Percentiles rank a stretch among this genome's conserved stretches.
phyloP scores from a whole-genome alignment of 2,888 invertebrate genomes.

The Torymus tubicola region DNA sequence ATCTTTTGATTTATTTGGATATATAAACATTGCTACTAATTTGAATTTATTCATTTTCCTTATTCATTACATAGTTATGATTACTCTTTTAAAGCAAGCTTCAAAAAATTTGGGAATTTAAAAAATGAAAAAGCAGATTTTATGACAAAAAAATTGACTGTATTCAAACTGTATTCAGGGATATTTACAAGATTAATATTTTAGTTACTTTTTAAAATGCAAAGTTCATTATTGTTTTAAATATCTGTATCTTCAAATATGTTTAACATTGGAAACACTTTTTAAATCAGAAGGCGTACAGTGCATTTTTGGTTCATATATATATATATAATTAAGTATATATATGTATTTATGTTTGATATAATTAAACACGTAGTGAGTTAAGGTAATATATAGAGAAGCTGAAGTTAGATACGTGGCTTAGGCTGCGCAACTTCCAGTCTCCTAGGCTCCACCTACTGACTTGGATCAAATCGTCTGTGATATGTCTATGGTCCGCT shows the following conservation, averaged over 20 bases:
- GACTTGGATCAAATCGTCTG: constrained; percentile 77
- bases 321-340: constrained; percentile 63
- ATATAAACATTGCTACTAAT: constrained; percentile 38
- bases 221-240: constrained; percentile 21
- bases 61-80: constrained; percentile 20
- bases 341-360: constrained; percentile 69
- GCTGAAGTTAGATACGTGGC: constrained; percentile 77
- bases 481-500: constrained; percentile 73
- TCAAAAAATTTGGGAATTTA: constrained; percentile 48
- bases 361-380: constrained; percentile 75
- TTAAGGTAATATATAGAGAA: constrained; percentile 76
- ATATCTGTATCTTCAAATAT: constrained; percentile 8
- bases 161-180: constrained; percentile 7
- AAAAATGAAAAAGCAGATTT: constrained; percentile 19
- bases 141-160: constrained; percentile 14
- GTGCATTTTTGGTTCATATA: constrained; percentile 65
- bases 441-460: constrained; percentile 76
- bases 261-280: constrained; percentile 59
- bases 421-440: constrained; percentile 75
- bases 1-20: constrained; percentile 10
- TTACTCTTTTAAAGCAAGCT: constrained; percentile 36
- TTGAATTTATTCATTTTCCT: constrained; percentile 29
- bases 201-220: constrained; percentile 9
- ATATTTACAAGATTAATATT: constrained; percentile 3
- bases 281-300: constrained; percentile 70